These are phyloP conservation scores for Ceratitis capitata DNA, from an alignment of 1,140 invertebrate species.

Conservation along the genomic window DNA sequence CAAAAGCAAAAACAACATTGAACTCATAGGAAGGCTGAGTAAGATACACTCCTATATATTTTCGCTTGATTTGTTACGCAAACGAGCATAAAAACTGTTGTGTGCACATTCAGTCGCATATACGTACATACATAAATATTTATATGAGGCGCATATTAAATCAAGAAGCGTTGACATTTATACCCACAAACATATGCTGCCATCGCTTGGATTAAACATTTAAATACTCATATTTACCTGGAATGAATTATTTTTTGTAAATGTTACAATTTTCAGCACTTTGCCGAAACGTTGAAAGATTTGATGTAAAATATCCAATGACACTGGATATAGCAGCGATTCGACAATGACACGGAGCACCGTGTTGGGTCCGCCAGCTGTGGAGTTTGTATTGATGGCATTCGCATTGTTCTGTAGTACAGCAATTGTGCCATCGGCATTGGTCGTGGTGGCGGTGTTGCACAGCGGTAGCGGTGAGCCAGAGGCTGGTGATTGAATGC, in stretches of 20 bases:
- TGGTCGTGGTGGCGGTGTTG: conserved; percentile 51
- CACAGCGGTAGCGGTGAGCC: conserved; percentile 63
- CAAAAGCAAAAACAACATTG: background rate
- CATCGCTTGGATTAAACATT: too few species aligned
- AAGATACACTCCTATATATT: background rate
- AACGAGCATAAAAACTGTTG: background rate
- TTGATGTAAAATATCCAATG: conserved; percentile 95
- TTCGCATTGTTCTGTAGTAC: conserved; percentile 64
- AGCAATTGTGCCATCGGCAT: conserved; percentile 55
- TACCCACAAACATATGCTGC: too few species aligned
- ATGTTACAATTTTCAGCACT: conserved; percentile 98
- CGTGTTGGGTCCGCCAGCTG: conserved; percentile 92
- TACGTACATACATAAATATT: background rate
- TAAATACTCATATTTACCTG: conserved; percentile 63
- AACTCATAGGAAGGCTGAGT: background rate
- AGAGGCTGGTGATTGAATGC: conserved; percentile 62
- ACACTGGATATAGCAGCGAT: conserved; percentile 98
- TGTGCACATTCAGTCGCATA: background rate
- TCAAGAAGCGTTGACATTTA: too few species aligned
- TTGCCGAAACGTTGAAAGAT: conserved; percentile 98
- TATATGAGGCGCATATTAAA: background rate
- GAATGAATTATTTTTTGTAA: conserved; percentile 99
- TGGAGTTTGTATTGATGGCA: conserved; percentile 61
- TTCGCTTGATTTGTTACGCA: background rate
- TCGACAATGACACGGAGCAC: conserved; percentile 98